Percentiles rank a stretch among this genome's conserved stretches.
These are phyloP conservation scores for Lordiphosa clarofinis DNA, from an alignment of 1,140 invertebrate species.

Conservation along the genomic window DNA sequence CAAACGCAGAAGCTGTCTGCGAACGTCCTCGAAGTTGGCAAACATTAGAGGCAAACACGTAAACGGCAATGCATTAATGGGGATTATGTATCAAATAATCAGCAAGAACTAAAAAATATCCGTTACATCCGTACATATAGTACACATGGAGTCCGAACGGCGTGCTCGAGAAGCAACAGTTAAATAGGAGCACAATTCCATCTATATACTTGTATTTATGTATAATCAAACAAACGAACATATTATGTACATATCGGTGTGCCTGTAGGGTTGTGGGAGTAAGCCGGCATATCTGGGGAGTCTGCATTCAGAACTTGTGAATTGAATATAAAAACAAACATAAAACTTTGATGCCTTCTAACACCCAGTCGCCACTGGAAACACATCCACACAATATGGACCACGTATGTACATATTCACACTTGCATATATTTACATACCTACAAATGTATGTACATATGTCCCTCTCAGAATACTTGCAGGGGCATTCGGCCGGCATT, in stretches of 20 bases:
- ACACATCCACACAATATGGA: constrained; percentile 7
- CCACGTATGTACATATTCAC: constrained; percentile 11
- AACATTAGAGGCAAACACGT: constrained; percentile 42
- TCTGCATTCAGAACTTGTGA: constrained; percentile 50
- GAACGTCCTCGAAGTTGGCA: constrained; percentile 47
- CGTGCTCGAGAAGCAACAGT: constrained; percentile 41
- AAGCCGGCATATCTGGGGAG: constrained; percentile 4
- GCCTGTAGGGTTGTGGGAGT: not conserved
- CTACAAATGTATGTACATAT: not conserved
- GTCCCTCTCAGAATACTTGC: constrained; percentile 14
- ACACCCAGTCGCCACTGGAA: constrained; percentile 15
- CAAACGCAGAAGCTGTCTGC: constrained; percentile 37
- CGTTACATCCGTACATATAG: not conserved
- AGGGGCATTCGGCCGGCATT: constrained; percentile 47
- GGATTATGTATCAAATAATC: constrained; percentile 59
- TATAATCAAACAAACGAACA: not conserved
- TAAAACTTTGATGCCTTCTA: constrained; percentile 63
- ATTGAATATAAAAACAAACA: constrained; percentile 76
- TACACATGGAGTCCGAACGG: constrained; percentile 33
- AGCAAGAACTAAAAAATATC: constrained; percentile 28
- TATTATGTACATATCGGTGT: not conserved
- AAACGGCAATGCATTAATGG: constrained; percentile 58
- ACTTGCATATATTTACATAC: constrained; percentile 6
- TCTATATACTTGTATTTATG: not conserved
- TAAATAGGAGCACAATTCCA: constrained; percentile 14